Percentiles rank a stretch among this genome's conserved stretches.
Evolutionary conservation across 1,140 invertebrate genomes (phyloP).

Genomic region (Drosophila novamexicana): DNA sequence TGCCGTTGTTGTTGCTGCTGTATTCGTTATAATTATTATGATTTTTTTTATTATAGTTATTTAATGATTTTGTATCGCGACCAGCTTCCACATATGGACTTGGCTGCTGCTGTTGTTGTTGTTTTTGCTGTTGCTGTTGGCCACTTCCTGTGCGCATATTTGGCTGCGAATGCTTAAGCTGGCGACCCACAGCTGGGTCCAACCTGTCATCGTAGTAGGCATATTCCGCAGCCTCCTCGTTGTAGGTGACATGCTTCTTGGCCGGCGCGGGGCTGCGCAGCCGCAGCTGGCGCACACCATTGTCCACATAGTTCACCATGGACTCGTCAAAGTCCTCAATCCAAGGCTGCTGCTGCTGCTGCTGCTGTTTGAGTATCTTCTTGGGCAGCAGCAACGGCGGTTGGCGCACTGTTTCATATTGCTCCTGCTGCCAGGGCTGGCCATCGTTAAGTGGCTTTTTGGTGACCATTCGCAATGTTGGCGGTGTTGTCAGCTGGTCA

Average conservation of each 20-base stretch:
- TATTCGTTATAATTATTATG: constrained; percentile 57
- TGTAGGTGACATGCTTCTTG: constrained; percentile 79
- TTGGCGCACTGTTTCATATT: constrained; percentile 9
- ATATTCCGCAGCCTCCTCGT: constrained; percentile 67
- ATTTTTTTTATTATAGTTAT: constrained; percentile 68
- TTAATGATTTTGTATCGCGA: constrained; percentile 72
- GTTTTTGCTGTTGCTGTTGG: constrained; percentile 44
- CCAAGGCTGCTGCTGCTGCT: constrained; percentile 10
- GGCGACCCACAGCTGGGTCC: constrained; percentile 24
- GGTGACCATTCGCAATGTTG: constrained; percentile 31
- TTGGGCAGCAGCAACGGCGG: constrained; percentile 52
- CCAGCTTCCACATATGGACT: constrained; percentile 71
- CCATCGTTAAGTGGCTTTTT: constrained; percentile 67
- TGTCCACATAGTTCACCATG: constrained; percentile 50
- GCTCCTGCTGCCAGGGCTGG: constrained; percentile 10
- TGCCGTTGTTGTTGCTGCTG: constrained; percentile 22
- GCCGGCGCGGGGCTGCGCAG: constrained; percentile 54
- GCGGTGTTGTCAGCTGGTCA: constrained; percentile 20
- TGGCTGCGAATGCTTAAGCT: constrained; percentile 39
- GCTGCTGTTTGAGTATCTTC: constrained; percentile 62
- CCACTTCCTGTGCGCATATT: constrained; percentile 79
- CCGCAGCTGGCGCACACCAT: constrained; percentile 52
- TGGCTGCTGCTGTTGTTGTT: constrained; percentile 35
- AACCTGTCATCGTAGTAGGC: constrained; percentile 60
- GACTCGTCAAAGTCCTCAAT: constrained; percentile 37